Conservation (phyloP, 1,140 invertebrate genomes). For the Latrodectus geometricus region DNA sequence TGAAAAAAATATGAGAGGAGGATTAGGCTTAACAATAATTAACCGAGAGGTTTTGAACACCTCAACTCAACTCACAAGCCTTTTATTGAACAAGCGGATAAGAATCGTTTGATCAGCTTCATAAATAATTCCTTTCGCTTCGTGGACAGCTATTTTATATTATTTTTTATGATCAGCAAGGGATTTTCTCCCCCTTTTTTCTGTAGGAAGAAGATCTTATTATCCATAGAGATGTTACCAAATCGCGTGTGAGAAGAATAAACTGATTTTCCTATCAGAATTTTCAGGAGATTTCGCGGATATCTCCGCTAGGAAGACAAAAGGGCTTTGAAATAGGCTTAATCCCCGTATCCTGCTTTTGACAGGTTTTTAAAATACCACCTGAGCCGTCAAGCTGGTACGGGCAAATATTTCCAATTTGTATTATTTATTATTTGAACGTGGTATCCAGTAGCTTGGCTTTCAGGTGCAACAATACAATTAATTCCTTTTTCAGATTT, state of each 20-base stretch:
- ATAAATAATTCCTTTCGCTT: constrained; percentile 46
- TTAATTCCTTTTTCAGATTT: not conserved
- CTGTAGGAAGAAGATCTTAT: not conserved
- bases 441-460: not conserved
- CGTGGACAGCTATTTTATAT: constrained; percentile 1
- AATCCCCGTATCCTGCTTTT: constrained; percentile 22
- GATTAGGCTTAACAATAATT: constrained; percentile 55
- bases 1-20: not conserved
- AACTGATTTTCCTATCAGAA: not conserved
- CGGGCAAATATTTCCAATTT: constrained; percentile 1
- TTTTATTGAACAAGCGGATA: constrained; percentile 34
- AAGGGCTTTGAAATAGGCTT: not conserved
- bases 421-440: not conserved
- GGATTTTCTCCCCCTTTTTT: not conserved
- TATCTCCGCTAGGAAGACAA: not conserved
- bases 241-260: not conserved
- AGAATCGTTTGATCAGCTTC: constrained; percentile 25
- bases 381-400: not conserved
- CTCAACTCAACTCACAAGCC: not conserved
- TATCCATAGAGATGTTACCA: not conserved
- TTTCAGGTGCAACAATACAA: not conserved
- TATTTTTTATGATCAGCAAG: constrained; percentile 12
- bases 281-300: not conserved
- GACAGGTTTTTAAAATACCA: not conserved
- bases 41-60: constrained; percentile 11